Evolutionary conservation across 2,113 vertebrate genomes (phyloP).

Genomic region (Saccopteryx bilineata): DNA sequence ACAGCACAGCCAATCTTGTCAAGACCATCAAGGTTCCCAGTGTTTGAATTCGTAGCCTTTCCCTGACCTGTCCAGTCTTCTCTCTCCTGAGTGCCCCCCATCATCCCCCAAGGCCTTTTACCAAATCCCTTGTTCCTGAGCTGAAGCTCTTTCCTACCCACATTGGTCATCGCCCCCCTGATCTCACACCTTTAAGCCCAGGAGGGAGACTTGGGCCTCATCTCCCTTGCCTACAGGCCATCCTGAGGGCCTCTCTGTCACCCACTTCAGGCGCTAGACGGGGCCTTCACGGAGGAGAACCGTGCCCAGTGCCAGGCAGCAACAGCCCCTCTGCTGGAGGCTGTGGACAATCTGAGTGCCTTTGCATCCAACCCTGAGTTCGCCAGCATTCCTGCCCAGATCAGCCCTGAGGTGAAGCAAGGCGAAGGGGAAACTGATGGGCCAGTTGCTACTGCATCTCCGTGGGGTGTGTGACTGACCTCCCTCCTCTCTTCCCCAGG

Average conservation of each 20-base stretch:
- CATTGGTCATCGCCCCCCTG: neutral
- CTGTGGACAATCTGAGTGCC: conserved; percentile 97
- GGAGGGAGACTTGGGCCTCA: neutral
- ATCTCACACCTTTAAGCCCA: neutral
- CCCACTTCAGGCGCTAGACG: conserved; percentile 93
- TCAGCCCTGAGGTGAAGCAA: conserved; percentile 94
- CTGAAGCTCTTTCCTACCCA: neutral
- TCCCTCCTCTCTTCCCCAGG: conserved; percentile 85
- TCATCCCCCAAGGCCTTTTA: neutral
- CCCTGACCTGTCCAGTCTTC: neutral
- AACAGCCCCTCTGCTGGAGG: conserved; percentile 96
- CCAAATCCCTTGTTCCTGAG: neutral
- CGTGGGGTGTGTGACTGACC: neutral
- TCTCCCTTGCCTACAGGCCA: neutral
- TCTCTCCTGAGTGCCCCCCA: neutral
- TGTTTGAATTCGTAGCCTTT: neutral
- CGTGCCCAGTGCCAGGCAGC: conserved; percentile 94
- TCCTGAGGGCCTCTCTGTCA: conserved; percentile 14
- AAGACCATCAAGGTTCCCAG: conserved; percentile 97
- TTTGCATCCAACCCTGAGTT: conserved; percentile 99
- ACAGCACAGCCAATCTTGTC: conserved; percentile 98
- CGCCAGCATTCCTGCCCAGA: conserved; percentile 96
- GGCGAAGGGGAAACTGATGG: neutral
- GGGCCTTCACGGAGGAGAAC: conserved; percentile 96
- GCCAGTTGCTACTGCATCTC: neutral